A percentile compares a stretch with the other conserved stretches of the same genome.
phyloP scores from a whole-genome alignment of 2,113 vertebrate species.

The Pycnonotus jocosus region DNA sequence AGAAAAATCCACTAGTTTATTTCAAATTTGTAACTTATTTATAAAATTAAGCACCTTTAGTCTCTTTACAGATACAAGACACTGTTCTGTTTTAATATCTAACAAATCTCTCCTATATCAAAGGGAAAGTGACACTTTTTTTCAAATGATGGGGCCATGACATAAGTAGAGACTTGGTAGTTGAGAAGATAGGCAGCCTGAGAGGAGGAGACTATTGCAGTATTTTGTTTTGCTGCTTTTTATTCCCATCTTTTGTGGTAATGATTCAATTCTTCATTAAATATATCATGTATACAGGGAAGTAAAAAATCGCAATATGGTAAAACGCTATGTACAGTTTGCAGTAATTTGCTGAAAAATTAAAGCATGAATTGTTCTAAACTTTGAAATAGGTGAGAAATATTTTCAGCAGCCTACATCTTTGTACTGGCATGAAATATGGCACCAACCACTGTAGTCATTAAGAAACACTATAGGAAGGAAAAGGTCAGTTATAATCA shows the following conservation, averaged over 20 bases:
- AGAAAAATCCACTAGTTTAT: neutral
- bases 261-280: neutral
- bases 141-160: neutral
- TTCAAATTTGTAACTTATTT: neutral
- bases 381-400: neutral
- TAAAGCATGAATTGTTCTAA: neutral
- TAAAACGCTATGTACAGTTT: neutral
- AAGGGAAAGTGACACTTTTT: neutral
- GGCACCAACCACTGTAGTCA: neutral
- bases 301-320: neutral
- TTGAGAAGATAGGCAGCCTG: neutral
- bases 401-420: neutral
- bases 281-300: neutral
- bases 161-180: neutral
- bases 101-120: neutral
- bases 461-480: neutral
- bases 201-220: neutral
- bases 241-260: neutral
- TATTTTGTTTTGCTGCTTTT: neutral
- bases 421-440: neutral
- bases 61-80: neutral
- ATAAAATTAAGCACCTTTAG: neutral
- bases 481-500: neutral
- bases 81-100: neutral
- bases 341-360: neutral